Evolutionary conservation across 2,113 vertebrate species (phyloP), one percentile per base, ranked within the genome.

Genomic region (Nanorana parkeri): DNA sequence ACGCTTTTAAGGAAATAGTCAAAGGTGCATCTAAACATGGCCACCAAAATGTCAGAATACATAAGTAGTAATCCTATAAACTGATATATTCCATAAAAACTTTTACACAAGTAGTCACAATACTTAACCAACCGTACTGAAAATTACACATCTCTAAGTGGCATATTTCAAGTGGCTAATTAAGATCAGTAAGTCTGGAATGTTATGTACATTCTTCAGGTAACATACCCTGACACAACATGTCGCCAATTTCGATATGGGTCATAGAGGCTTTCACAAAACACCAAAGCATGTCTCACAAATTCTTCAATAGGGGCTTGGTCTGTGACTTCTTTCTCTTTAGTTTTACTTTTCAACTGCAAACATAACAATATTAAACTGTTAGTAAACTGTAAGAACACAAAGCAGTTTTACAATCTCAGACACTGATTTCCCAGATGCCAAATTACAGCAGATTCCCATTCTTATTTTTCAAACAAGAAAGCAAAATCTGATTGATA

Each of bases 261-360:
- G 89, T 99, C 98, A 0, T 99, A 99, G 23, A 99, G 96, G 89
- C 96, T 96, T 94, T 99, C 97, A 77, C 98, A 99, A 90, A 99
- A 99, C 55, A 95, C 94, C 90, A 99, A 83, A 0, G 98, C 95
- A 17, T 98, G 97, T 51, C 95, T 94, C 63, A 98, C 97, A 92
- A 99, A 99, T 88, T 99, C 97, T 90, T 99, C 98, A 3, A 97
- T 93, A 28, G 95, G 91, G 1, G 95, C 96, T 88, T 99, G 96
- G 91, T 99, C 97, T 1, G 87, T 95, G 91, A 99, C 90, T 93
- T 99, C 96, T 88, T 99, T 99, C 88, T 99, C 98, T 90, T 99
- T 99, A 73, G 96, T 97, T 92, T 95, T 97, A 85, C 96, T 99
- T 93, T 99, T 99, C 85, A 99, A 92, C 98, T 99, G 86, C 23